These are phyloP conservation scores for Pachyrhynchus sulphureomaculatus DNA, from an alignment of 1,140 invertebrate genomes.

Conservation along the genomic window DNA sequence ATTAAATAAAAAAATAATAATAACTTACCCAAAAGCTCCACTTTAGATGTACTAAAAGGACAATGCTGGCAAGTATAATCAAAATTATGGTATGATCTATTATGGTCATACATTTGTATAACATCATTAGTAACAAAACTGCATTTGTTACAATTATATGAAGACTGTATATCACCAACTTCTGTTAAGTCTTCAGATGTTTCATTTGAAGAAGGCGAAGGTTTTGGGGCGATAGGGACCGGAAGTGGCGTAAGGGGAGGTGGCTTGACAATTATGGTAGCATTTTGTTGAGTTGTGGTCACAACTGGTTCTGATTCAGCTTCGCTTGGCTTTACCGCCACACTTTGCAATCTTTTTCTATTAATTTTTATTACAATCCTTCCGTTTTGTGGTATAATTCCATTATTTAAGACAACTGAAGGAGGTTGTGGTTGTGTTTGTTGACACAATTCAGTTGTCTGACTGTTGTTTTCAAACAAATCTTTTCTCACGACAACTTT, in stretches of 20 bases:
- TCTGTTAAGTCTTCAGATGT: background rate
- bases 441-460: too few species aligned
- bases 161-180: background rate
- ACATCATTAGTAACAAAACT: slow-evolving; percentile 10
- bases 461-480: slow-evolving; percentile 5
- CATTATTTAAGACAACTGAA: slow-evolving; percentile 2
- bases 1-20: background rate
- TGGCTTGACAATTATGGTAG: background rate
- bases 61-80: slow-evolving; percentile 26
- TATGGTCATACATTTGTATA: slow-evolving; percentile 24
- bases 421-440: background rate
- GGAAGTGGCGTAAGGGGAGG: background rate
- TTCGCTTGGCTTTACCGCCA: background rate
- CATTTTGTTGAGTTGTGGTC: background rate
- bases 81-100: slow-evolving; percentile 15
- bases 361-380: slow-evolving; percentile 20
- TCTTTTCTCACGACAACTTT: slow-evolving; percentile 16
- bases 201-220: background rate
- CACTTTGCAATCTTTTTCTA: slow-evolving; percentile 1
- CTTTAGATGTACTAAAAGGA: slow-evolving; percentile 30
- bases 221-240: background rate
- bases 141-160: slow-evolving; percentile 19
- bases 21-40: slow-evolving; percentile 21
- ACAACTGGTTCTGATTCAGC: background rate
- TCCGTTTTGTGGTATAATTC: slow-evolving; percentile 15